A percentile compares a stretch with the other conserved stretches of the same genome.
phyloP scores from a whole-genome alignment of 2,113 vertebrate genomes.

The Bucco capensis region DNA sequence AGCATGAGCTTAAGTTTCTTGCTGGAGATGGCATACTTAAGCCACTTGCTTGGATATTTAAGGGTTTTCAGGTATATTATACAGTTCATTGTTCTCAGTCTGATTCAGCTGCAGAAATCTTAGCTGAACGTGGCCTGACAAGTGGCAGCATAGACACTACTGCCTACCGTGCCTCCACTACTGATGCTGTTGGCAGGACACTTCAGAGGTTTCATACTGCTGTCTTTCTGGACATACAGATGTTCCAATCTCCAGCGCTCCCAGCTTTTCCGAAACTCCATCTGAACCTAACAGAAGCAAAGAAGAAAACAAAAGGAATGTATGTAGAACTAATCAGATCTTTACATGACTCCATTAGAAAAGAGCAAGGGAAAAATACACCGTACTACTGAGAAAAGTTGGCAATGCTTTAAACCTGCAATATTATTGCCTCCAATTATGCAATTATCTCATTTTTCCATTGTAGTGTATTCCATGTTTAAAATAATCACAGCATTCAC shows the following conservation, averaged over 20 bases:
- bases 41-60: conserved; percentile 24
- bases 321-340: not conserved
- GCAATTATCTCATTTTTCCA: conserved; percentile 22
- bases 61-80: conserved; percentile 2
- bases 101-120: conserved; percentile 11
- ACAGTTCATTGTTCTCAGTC: conserved; percentile 9
- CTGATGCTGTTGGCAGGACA: conserved; percentile 77
- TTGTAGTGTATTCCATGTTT: not conserved
- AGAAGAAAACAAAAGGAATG: conserved; percentile 14
- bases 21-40: conserved; percentile 20
- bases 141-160: conserved; percentile 70
- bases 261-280: conserved; percentile 80
- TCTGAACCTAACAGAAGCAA: conserved; percentile 71
- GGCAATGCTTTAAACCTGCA: conserved; percentile 40
- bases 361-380: not conserved
- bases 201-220: conserved; percentile 79
- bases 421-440: conserved; percentile 10
- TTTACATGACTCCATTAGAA: conserved; percentile 40
- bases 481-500: not conserved
- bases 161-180: conserved; percentile 69
- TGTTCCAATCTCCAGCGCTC: conserved; percentile 77
- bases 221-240: conserved; percentile 72
- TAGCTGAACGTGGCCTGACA: conserved; percentile 73
- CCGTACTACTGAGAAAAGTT: conserved; percentile 33
- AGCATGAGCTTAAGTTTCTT: conserved; percentile 27